These are phyloP conservation scores for Temnothorax longispinosus DNA, from an alignment of 1,140 invertebrate genomes.

Conservation along the genomic window DNA sequence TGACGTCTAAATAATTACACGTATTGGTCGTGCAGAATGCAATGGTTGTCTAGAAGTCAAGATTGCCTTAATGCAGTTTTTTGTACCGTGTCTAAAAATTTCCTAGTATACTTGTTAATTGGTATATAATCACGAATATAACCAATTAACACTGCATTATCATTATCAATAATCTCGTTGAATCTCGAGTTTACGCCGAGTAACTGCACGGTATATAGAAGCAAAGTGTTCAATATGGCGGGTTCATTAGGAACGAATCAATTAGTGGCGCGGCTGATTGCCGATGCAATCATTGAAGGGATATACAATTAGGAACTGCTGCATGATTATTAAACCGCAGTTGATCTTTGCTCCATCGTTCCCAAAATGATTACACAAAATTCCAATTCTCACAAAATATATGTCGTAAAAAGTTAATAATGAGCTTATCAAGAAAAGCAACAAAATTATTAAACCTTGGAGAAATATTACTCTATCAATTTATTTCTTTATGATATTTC, in stretches of 20 bases:
- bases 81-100: background rate
- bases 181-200: constrained; percentile 42
- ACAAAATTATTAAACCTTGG: background rate
- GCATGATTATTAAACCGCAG: constrained; percentile 64
- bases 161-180: constrained; percentile 61
- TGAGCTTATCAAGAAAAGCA: background rate
- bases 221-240: constrained; percentile 42
- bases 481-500: background rate
- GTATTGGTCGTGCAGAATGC: background rate
- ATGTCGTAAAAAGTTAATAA: background rate
- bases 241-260: constrained; percentile 74
- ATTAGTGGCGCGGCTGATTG: constrained; percentile 69
- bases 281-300: constrained; percentile 61
- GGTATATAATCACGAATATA: background rate
- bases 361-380: background rate
- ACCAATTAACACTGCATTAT: constrained; percentile 63
- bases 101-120: background rate
- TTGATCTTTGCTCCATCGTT: constrained; percentile 46
- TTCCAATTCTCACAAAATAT: background rate
- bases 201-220: constrained; percentile 32
- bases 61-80: background rate
- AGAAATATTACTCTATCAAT: background rate
- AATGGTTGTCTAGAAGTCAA: background rate
- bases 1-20: background rate
- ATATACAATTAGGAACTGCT: constrained; percentile 63